phyloP scores from a whole-genome alignment of 2,888 invertebrate species.

The Gnatocerus cornutus region DNA sequence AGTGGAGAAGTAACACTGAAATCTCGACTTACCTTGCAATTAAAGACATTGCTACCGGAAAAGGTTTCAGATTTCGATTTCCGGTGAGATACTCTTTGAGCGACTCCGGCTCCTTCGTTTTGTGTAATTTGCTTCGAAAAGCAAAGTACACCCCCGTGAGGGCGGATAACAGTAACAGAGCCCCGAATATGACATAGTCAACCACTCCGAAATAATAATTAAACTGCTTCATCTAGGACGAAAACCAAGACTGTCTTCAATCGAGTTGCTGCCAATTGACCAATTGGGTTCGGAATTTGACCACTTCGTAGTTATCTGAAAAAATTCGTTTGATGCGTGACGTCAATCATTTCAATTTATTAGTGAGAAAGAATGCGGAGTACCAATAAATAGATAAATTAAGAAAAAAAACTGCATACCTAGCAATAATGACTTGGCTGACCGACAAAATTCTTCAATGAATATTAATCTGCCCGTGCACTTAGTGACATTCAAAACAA shows the following conservation, averaged over 20 bases:
- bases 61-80: slow-evolving; percentile 81
- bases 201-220: slow-evolving; percentile 65
- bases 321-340: slow-evolving; percentile 16
- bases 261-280: slow-evolving; percentile 3
- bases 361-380: too few species aligned
- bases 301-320: slow-evolving; percentile 17
- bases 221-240: slow-evolving; percentile 29
- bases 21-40: slow-evolving; percentile 81
- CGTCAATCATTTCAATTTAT: background rate
- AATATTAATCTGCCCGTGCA: background rate
- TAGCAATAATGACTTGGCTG: too few species aligned
- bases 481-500: background rate
- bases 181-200: slow-evolving; percentile 82
- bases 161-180: slow-evolving; percentile 82
- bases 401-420: too few species aligned
- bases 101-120: slow-evolving; percentile 70
- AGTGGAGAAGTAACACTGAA: background rate
- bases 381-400: too few species aligned
- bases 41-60: slow-evolving; percentile 90
- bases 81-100: slow-evolving; percentile 84
- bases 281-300: slow-evolving; percentile 15
- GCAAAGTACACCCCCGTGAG: slow-evolving; percentile 84
- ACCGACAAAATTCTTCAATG: background rate
- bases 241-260: slow-evolving; percentile 6
- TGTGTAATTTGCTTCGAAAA: slow-evolving; percentile 72